Percentiles rank a stretch among this genome's conserved stretches.
phyloP scores from a whole-genome alignment of 2,888 invertebrate species.

The Rhyacophila evoluta region DNA sequence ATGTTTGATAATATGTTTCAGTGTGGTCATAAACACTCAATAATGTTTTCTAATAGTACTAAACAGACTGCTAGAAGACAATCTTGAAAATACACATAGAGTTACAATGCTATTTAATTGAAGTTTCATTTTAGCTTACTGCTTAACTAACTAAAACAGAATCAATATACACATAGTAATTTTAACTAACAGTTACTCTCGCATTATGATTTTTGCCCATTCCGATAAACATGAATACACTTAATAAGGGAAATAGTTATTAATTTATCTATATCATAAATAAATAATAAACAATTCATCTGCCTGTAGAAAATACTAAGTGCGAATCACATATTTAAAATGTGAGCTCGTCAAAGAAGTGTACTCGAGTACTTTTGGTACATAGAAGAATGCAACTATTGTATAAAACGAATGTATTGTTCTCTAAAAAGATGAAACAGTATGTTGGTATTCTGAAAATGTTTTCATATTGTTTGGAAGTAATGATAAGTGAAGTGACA shows the following conservation, averaged over 20 bases:
- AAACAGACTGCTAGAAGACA: constrained; percentile 11
- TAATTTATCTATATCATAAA: neutral
- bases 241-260: neutral
- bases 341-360: neutral
- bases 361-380: too few relatives aligned
- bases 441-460: too few relatives aligned
- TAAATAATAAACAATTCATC: neutral
- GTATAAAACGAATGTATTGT: too few relatives aligned
- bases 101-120: constrained; percentile 23
- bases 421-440: too few relatives aligned
- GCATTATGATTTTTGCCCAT: neutral
- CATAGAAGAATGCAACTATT: too few relatives aligned
- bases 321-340: neutral
- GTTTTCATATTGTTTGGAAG: neutral
- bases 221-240: constrained; percentile 9
- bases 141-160: constrained; percentile 10
- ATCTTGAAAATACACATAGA: constrained; percentile 27
- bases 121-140: constrained; percentile 1
- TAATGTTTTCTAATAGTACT: constrained; percentile 31
- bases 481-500: neutral
- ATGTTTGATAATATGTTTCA: constrained; percentile 53
- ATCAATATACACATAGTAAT: constrained; percentile 7
- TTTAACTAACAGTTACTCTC: neutral
- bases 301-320: neutral
- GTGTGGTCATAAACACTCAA: constrained; percentile 50